Conservation (phyloP, 53 echinoderm and acorn worm genomes). For the Crossaster papposus region DNA sequence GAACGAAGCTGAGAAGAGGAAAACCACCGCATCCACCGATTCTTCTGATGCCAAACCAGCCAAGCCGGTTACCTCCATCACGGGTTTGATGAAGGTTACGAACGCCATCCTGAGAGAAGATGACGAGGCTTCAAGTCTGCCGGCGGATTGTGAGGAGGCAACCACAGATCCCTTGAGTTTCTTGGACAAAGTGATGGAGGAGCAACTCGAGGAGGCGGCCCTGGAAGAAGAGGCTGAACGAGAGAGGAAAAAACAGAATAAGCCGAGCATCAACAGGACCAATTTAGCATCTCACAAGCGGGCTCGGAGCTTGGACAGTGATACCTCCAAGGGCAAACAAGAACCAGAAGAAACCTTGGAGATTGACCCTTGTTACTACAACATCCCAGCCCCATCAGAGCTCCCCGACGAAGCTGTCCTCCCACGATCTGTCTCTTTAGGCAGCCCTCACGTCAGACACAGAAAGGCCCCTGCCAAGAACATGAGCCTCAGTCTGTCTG, state of each 20-base stretch:
- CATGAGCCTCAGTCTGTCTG: constrained; percentile 70
- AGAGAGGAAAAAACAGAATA: constrained; percentile 16
- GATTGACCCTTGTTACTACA: constrained; percentile 83
- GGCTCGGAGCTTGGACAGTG: constrained; percentile 64
- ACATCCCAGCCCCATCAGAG: constrained; percentile 86
- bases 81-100: constrained; percentile 80
- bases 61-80: constrained; percentile 56
- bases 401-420: constrained; percentile 74
- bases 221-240: constrained; percentile 50
- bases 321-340: constrained; percentile 6
- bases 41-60: constrained; percentile 3
- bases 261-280: constrained; percentile 24
- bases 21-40: not conserved
- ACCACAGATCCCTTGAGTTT: constrained; percentile 89
- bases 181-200: constrained; percentile 83
- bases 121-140: constrained; percentile 64
- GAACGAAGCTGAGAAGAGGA: constrained; percentile 36
- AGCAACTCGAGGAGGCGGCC: constrained; percentile 66
- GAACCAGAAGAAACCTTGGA: constrained; percentile 62
- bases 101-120: constrained; percentile 77
- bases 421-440: not conserved
- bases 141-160: constrained; percentile 73
- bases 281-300: constrained; percentile 52
- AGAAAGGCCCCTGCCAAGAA: constrained; percentile 23
- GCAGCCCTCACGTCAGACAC: constrained; percentile 39